phyloP scores from a whole-genome alignment of 2,113 vertebrate species.

The Spilogale gracilis region DNA sequence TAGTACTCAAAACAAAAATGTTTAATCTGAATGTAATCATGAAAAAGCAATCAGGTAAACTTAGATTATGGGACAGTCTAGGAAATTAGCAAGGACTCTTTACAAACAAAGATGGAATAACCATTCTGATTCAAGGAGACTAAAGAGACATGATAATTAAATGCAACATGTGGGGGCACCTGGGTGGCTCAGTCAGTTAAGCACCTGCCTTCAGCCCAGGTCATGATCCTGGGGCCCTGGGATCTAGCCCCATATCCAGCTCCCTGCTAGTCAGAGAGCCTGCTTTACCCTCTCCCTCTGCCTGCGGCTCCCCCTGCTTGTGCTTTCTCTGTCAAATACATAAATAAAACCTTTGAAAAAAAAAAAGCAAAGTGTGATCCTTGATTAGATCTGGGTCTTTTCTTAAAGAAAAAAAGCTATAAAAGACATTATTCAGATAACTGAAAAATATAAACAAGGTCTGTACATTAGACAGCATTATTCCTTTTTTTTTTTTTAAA shows the following conservation, averaged over 20 bases:
- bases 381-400: not conserved
- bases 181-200: too few species aligned
- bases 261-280: too few species aligned
- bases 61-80: not conserved
- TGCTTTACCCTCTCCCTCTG: too few species aligned
- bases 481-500: not conserved
- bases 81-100: not conserved
- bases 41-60: not conserved
- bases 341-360: too few species aligned
- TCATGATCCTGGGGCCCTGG: too few species aligned
- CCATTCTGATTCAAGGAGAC: not conserved
- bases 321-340: too few species aligned
- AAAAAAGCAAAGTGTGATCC: not conserved
- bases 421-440: not conserved
- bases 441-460: not conserved
- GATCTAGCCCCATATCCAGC: too few species aligned
- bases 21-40: conserved; percentile 47
- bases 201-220: too few species aligned
- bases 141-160: not conserved
- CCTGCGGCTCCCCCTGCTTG: too few species aligned
- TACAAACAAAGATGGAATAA: conserved; percentile 41
- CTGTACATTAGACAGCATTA: not conserved
- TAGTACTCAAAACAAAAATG: not conserved
- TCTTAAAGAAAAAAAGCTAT: not conserved
- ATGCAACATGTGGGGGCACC: not conserved